Percentiles rank a stretch among this genome's conserved stretches.
These are phyloP conservation scores for Chrysotoxum bicinctum DNA, from an alignment of 2,888 invertebrate species.

Conservation along the genomic window DNA sequence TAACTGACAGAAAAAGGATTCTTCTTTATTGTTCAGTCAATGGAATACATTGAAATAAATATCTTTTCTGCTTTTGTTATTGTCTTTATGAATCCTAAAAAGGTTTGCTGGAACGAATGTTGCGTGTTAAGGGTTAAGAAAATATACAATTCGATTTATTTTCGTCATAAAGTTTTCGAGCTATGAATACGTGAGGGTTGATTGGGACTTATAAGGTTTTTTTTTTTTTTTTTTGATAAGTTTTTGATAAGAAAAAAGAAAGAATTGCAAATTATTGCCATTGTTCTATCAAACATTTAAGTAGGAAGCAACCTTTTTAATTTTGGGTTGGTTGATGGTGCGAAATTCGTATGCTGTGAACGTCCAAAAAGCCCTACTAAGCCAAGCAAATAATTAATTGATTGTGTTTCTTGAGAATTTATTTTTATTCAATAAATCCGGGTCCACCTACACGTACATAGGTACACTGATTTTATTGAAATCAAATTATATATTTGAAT, in stretches of 20 bases:
- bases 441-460: no score
- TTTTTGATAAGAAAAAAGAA: background rate
- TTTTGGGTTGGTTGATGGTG: background rate
- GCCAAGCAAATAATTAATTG: background rate
- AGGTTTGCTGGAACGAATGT: background rate
- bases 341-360: background rate
- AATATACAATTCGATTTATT: constrained; percentile 1
- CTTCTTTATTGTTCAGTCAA: constrained; percentile 2
- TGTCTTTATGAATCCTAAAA: background rate
- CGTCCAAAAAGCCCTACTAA: background rate
- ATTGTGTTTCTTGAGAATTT: background rate
- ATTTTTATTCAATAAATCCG: background rate
- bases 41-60: constrained; percentile 2
- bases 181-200: constrained; percentile 18
- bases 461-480: background rate
- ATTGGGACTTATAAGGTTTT: background rate
- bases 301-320: background rate
- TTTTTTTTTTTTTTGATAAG: background rate
- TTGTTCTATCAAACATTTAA: background rate
- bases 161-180: background rate
- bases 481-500: background rate
- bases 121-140: background rate
- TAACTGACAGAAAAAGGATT: background rate
- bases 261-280: background rate
- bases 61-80: background rate